Evolutionary conservation across 2,888 invertebrate species (phyloP).

Genomic region (Listrodromus nycthemerus): DNA sequence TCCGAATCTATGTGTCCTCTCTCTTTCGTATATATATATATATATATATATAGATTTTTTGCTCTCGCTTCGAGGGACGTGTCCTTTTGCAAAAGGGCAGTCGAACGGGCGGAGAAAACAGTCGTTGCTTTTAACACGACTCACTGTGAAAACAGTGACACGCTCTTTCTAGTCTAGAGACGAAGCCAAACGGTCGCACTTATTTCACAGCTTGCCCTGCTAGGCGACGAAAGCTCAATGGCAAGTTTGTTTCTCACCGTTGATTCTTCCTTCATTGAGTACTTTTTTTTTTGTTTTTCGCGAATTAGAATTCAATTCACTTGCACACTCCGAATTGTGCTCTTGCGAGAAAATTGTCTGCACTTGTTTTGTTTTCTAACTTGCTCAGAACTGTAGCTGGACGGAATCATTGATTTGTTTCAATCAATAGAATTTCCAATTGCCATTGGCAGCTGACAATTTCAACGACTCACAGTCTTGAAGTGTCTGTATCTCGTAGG

Average conservation of each 20-base stretch:
- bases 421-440: conserved; percentile 2
- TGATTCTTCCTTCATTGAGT: conserved; percentile 3
- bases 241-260: conserved; percentile 41
- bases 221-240: conserved; percentile 36
- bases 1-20: neutral
- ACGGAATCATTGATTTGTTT: conserved; percentile 14
- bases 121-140: conserved; percentile 16
- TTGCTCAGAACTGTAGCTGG: conserved; percentile 31
- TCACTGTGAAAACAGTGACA: conserved; percentile 63
- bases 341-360: neutral
- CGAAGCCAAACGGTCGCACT: conserved; percentile 75
- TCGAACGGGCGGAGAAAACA: neutral
- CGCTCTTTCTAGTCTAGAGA: conserved; percentile 82
- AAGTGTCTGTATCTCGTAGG: neutral
- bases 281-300: conserved; percentile 15
- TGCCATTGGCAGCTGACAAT: too few relatives aligned
- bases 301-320: neutral
- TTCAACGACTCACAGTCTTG: neutral
- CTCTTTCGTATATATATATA: conserved; percentile 31
- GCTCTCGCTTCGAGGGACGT: neutral
- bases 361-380: conserved; percentile 4
- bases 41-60: too few relatives aligned
- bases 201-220: conserved; percentile 40
- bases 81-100: conserved; percentile 12
- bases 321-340: conserved; percentile 5